Conservation (phyloP, 2,888 invertebrate genomes). For the Helicoverpa assulta region DNA sequence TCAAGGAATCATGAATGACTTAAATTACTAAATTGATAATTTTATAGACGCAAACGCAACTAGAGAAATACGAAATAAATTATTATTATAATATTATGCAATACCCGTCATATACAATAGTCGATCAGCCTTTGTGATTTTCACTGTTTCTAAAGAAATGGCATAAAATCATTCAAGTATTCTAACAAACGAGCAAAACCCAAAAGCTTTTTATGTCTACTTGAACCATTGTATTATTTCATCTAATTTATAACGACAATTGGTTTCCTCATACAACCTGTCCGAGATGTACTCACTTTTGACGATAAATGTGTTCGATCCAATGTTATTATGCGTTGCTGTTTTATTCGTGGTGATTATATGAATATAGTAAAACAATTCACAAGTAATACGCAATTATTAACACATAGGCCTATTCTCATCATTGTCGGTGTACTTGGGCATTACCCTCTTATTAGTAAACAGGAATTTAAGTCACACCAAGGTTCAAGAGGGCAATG, state of each 20-base stretch:
- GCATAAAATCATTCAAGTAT: constrained; percentile 1
- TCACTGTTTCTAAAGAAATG: constrained; percentile 5
- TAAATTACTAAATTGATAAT: constrained; percentile 20
- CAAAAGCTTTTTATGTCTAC: background rate
- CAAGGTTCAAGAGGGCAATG: too few relatives aligned
- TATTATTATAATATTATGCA: background rate
- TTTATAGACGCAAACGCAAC: constrained; percentile 15
- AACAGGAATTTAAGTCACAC: too few relatives aligned
- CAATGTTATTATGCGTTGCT: background rate
- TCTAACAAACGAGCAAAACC: background rate
- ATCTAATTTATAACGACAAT: too few relatives aligned
- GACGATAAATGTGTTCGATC: too few relatives aligned
- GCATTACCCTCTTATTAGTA: too few relatives aligned
- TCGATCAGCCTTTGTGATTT: constrained; percentile 6
- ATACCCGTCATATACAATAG: constrained; percentile 28
- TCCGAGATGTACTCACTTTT: too few relatives aligned
- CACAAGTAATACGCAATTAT: too few relatives aligned
- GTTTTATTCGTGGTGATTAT: too few relatives aligned
- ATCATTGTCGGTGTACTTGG: too few relatives aligned
- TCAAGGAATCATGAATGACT: constrained; percentile 69
- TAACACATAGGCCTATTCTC: too few relatives aligned
- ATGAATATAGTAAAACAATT: too few relatives aligned
- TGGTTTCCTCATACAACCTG: too few relatives aligned
- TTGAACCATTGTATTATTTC: background rate
- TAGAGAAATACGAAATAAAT: constrained; percentile 7